These are phyloP conservation scores for Oceanites oceanicus DNA, from an alignment of 2,113 vertebrate genomes.

Conservation along the genomic window DNA sequence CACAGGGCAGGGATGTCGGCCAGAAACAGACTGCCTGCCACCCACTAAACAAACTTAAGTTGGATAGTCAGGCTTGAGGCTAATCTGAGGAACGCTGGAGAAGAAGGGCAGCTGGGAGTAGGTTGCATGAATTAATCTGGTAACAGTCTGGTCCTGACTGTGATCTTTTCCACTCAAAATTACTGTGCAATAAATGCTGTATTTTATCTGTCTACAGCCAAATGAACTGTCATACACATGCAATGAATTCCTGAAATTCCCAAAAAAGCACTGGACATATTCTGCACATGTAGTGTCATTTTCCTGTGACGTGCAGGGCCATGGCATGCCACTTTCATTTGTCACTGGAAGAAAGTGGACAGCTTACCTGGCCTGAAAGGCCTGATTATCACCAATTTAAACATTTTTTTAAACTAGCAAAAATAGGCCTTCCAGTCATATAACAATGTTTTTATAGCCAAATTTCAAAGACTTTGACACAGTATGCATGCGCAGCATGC, in stretches of 20 bases:
- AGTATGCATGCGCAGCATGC: background rate
- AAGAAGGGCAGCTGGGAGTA: background rate
- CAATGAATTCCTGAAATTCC: background rate
- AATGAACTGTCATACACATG: background rate
- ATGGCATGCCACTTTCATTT: background rate
- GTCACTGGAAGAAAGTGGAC: background rate
- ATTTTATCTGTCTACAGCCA: background rate
- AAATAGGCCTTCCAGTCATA: background rate
- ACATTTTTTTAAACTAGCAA: background rate
- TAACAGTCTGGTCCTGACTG: background rate
- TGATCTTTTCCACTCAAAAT: background rate
- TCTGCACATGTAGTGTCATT: background rate
- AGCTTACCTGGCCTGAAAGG: background rate
- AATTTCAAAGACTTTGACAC: background rate
- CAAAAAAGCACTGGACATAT: background rate
- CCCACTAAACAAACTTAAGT: background rate
- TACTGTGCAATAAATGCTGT: background rate
- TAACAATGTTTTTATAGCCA: background rate
- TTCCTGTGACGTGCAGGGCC: background rate
- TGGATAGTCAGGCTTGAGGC: background rate
- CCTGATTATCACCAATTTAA: background rate
- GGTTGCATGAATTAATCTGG: background rate
- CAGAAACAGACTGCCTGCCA: background rate
- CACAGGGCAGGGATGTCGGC: fast-evolving
- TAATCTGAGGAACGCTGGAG: background rate